phyloP scores from a whole-genome alignment of 37 sponge, comb jelly and placozoan genomes.

The Geodia barretti region DNA sequence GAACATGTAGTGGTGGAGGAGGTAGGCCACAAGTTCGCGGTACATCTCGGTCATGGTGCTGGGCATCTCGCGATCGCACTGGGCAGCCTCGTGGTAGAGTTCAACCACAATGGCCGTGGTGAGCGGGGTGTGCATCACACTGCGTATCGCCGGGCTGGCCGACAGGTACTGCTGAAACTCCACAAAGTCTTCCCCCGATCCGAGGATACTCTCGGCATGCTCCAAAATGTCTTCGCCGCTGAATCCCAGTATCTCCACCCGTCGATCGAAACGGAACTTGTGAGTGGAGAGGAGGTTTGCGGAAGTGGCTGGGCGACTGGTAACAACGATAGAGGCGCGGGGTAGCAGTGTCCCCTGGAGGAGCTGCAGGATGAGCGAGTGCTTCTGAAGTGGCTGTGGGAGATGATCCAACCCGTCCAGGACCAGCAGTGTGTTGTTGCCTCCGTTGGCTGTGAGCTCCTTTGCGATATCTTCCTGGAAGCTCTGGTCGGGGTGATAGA shows the following conservation, averaged over 20 bases:
- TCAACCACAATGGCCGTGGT: constrained; percentile 14
- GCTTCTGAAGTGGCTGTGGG: not conserved
- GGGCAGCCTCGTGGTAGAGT: constrained; percentile 13
- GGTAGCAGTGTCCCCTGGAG: constrained; percentile 12
- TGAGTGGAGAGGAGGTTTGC: not conserved
- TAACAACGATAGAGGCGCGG: not conserved
- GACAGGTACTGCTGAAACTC: constrained; percentile 16
- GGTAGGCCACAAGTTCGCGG: not conserved
- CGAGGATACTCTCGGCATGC: constrained; percentile 16
- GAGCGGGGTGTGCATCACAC: constrained; percentile 25
- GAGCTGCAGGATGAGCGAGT: not conserved
- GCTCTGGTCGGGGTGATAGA: not conserved
- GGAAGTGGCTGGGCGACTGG: not conserved
- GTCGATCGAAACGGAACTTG: not conserved
- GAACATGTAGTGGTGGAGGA: constrained; percentile 12
- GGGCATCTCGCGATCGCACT: not conserved
- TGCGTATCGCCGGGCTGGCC: constrained; percentile 11
- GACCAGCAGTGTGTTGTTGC: constrained; percentile 8
- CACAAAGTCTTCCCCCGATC: not conserved
- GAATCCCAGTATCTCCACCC: constrained; percentile 22
- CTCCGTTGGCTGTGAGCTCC: constrained; percentile 1
- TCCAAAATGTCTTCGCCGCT: constrained; percentile 12
- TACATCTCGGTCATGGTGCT: constrained; percentile 25
- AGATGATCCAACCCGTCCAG: constrained; percentile 18
- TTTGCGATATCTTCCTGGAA: constrained; percentile 9